These are phyloP conservation scores for Parnassius mnemosyne DNA, from an alignment of 2,888 invertebrate species.

Conservation along the genomic window DNA sequence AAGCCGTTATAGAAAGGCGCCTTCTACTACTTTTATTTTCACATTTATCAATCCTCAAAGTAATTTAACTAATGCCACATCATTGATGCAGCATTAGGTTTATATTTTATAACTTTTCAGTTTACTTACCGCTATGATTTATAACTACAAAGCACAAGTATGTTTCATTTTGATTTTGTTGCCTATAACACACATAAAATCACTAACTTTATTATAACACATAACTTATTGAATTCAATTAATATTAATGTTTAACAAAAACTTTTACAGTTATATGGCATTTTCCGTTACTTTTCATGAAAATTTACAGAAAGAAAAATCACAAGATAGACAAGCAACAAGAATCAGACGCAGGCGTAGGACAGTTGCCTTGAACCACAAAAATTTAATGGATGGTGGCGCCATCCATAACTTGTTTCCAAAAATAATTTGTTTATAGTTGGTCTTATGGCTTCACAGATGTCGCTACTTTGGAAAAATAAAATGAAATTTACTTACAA, in stretches of 20 bases:
- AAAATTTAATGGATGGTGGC: too few species aligned
- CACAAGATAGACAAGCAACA: constrained; percentile 48
- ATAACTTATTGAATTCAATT: constrained; percentile 23
- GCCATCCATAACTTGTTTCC: too few species aligned
- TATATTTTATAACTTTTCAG: constrained; percentile 38
- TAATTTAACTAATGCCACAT: constrained; percentile 21
- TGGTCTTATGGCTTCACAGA: too few species aligned
- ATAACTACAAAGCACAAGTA: constrained; percentile 64
- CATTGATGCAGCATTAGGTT: constrained; percentile 15
- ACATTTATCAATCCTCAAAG: constrained; percentile 1
- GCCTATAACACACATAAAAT: constrained; percentile 70
- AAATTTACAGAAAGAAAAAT: constrained; percentile 65
- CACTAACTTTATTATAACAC: constrained; percentile 29
- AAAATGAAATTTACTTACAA: too few species aligned
- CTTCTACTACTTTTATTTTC: constrained; percentile 29
- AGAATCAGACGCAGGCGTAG: constrained; percentile 35
- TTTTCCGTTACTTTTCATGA: constrained; percentile 72
- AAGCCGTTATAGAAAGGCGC: constrained; percentile 67
- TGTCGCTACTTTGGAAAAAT: too few species aligned
- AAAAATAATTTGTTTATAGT: too few species aligned
- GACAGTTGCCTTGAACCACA: too few species aligned
- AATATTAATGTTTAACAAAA: constrained; percentile 39
- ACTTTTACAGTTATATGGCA: constrained; percentile 57
- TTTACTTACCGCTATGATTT: constrained; percentile 66
- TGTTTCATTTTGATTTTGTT: constrained; percentile 73